phyloP scores from a whole-genome alignment of 2,113 vertebrate genomes.

The Copsychus sechellarum region DNA sequence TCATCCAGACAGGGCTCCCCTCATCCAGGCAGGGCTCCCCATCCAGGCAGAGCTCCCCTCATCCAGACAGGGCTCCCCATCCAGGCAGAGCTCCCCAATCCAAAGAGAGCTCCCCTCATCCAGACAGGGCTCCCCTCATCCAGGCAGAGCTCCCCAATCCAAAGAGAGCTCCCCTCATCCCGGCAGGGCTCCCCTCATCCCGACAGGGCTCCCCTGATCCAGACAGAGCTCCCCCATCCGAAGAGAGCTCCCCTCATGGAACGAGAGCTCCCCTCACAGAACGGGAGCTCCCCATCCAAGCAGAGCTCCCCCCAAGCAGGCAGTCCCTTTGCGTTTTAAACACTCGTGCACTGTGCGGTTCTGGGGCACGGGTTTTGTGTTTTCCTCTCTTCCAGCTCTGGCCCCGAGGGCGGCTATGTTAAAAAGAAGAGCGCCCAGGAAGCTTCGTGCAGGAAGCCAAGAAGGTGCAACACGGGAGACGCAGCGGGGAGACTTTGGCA shows the following conservation, averaged over 20 bases:
- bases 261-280: no score
- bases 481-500: conserved; percentile 2
- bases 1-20: no score
- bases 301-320: not conserved
- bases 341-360: not conserved
- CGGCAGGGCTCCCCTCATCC: no score
- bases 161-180: no score
- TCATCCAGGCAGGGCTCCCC: no score
- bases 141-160: not conserved
- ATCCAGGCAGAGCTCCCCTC: no score
- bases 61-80: no score
- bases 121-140: no score
- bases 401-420: not conserved
- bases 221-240: no score
- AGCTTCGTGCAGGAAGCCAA: not conserved
- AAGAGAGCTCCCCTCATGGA: not conserved
- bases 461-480: not conserved
- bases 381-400: not conserved
- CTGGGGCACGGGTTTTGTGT: not conserved
- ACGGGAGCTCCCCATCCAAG: no score
- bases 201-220: no score
- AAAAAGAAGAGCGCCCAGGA: not conserved
- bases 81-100: rapidly evolving
- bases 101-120: no score
- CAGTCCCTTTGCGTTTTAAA: not conserved